Percentiles rank a stretch among this genome's conserved stretches.
These are phyloP conservation scores for Adelognathus sp. DNA, from an alignment of 2,888 invertebrate species.

Conservation along the genomic window DNA sequence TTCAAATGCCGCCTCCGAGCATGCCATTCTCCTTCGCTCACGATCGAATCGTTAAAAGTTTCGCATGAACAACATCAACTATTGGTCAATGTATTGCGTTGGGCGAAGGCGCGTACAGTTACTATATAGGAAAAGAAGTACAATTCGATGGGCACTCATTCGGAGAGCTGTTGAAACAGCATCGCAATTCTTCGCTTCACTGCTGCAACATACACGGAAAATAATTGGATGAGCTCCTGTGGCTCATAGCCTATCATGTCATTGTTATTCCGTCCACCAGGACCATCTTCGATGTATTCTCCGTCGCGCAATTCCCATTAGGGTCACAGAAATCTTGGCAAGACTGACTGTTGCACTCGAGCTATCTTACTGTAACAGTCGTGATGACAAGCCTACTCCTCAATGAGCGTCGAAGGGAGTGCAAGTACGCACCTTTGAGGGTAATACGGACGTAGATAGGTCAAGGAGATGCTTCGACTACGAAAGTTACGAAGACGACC, in stretches of 20 bases:
- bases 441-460: not conserved
- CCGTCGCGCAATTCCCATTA: not conserved
- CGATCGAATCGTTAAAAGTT: too few relatives aligned
- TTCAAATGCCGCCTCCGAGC: too few relatives aligned
- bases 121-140: not conserved
- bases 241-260: not conserved
- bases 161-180: not conserved
- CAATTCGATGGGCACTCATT: too few relatives aligned
- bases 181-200: not conserved
- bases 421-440: not conserved
- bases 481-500: not conserved
- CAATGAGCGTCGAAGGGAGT: not conserved
- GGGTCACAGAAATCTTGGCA: not conserved
- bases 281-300: not conserved
- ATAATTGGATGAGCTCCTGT: not conserved
- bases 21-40: too few relatives aligned
- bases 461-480: not conserved
- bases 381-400: not conserved
- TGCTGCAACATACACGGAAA: not conserved
- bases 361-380: not conserved
- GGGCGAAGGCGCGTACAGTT: too few relatives aligned
- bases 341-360: not conserved
- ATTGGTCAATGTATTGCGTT: too few relatives aligned
- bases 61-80: too few relatives aligned
- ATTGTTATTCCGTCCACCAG: not conserved